Evolutionary conservation across 2,797 vertebrate genomes (phyloP).

Genomic region (Merluccius polli): DNA sequence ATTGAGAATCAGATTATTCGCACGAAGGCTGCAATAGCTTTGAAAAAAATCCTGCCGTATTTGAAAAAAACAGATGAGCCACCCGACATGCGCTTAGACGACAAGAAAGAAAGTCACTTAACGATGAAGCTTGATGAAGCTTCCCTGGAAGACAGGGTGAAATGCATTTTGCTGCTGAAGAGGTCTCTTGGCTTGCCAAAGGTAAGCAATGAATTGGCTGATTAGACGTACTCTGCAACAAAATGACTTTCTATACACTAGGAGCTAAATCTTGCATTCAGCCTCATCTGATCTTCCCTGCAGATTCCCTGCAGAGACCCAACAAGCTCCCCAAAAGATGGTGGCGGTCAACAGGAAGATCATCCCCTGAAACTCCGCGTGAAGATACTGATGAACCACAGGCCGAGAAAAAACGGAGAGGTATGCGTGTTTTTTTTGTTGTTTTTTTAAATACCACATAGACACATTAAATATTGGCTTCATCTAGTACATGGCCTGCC

Average conservation of each 20-base stretch:
- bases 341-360: constrained; percentile 16
- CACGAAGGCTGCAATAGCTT: constrained; percentile 42
- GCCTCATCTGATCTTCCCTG: not conserved
- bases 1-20: constrained; percentile 46
- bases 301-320: constrained; percentile 6
- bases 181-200: constrained; percentile 18
- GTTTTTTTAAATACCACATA: not conserved
- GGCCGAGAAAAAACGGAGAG: constrained; percentile 7
- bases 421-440: constrained; percentile 42
- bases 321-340: not conserved
- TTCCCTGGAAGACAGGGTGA: constrained; percentile 52
- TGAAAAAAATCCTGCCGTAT: constrained; percentile 23
- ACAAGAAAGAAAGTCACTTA: not conserved
- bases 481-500: too few species aligned
- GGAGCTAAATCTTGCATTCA: not conserved
- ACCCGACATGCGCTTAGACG: not conserved
- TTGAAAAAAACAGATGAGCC: not conserved
- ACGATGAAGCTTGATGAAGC: not conserved
- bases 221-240: not conserved
- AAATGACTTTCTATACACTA: not conserved
- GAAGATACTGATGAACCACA: constrained; percentile 38
- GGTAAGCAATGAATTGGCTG: constrained; percentile 29
- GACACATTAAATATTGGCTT: not conserved
- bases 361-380: constrained; percentile 59
- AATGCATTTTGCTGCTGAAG: constrained; percentile 40